Base-by-base conservation (phyloP, 1,140 invertebrate species). In the Heliothis subflexa region DNA sequence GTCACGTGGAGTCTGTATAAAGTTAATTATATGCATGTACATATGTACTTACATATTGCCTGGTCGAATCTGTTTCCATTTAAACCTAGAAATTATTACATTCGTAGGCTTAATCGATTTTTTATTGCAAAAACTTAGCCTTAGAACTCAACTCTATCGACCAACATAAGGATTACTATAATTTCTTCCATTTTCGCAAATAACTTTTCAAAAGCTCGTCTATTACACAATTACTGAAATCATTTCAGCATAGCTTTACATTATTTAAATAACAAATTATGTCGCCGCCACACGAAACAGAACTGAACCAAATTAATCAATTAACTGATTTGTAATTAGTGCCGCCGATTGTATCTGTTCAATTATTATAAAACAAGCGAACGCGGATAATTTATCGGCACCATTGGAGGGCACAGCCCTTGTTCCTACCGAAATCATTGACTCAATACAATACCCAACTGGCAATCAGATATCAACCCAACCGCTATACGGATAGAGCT, bases 371-470 rank as follows among this genome's bases (percentile, higher is more conserved):
- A 80, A 83, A 71, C 71, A 66, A 80, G 72, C 78, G 77, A 80
- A 62, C 72, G 72, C 80, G 78, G 72, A 80, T 81, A 79, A 84
- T 78, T 79, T 76, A 78, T 81, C 66, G 61, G 79, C 61, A 66
- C 73, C 78, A 81, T 81, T 68, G 81, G 80, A 73, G 81, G 64
- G 72, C 66, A 52, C 66, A 52, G 76, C 78, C 78, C 80, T 79
- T 81, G 76, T 85, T 82, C 57, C 81, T 80, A 71, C 84, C 78
- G 70, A 82, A 85, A 79, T 81, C 83, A 83, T 83, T 86, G 81
- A 82, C 83, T 70, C 75, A 81, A 79, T 81, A 81, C 77, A 70
- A 74, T 13, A 49, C 66, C 1, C 49, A 18, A 0, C 0, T 33
- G n/a, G 52, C 74, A 79, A 16, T 11, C 16, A n/a, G 80, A 78